phyloP scores from a whole-genome alignment of 2,888 invertebrate genomes.

The Arrhopalites spinosus region DNA sequence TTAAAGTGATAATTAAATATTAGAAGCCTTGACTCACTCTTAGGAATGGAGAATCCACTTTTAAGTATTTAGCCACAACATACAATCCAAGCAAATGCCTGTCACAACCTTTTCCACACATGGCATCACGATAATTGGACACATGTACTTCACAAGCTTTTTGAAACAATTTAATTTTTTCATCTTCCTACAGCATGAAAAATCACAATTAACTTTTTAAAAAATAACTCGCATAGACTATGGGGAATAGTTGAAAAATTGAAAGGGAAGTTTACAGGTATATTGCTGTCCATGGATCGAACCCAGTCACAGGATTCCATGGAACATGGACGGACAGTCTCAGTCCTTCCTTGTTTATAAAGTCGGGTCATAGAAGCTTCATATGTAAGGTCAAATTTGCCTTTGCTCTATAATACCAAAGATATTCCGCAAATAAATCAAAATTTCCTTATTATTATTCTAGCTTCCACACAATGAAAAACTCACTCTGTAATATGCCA shows the following conservation, averaged over 20 bases:
- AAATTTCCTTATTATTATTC: no score
- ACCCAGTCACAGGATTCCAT: constrained; percentile 1
- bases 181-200: constrained; percentile 67
- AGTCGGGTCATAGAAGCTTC: constrained; percentile 99
- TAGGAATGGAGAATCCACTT: constrained; percentile 71
- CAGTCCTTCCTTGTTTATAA: constrained; percentile 95
- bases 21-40: no score
- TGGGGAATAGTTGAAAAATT: no score
- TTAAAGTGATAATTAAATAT: no score
- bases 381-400: constrained; percentile 92
- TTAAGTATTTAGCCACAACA: constrained; percentile 96
- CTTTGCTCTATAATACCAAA: constrained; percentile 70
- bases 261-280: no score
- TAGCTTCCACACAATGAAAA: not conserved
- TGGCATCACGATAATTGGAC: constrained; percentile 89
- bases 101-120: constrained; percentile 97
- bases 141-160: constrained; percentile 84
- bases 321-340: constrained; percentile 95
- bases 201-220: no score
- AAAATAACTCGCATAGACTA: no score
- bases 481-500: constrained; percentile 81
- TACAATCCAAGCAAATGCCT: constrained; percentile 97
- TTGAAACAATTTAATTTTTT: constrained; percentile 72
- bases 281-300: not conserved
- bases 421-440: not conserved